A percentile compares a stretch with the other conserved stretches of the same genome.
Evolutionary conservation across 2,888 invertebrate species (phyloP).

Genomic region (Drosophila melanosoma): DNA sequence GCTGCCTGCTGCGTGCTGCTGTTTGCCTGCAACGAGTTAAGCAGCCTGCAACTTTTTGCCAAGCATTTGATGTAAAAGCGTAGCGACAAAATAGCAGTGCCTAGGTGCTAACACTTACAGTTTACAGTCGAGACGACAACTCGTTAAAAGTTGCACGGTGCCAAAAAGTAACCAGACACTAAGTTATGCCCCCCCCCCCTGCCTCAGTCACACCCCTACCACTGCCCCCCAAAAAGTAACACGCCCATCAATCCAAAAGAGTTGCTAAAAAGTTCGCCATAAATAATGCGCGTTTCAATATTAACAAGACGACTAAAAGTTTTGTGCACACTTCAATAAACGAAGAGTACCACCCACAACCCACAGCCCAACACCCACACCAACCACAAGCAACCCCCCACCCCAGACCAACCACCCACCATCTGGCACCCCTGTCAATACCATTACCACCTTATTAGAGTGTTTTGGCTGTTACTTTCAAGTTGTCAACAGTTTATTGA

Average conservation of each 20-base stretch:
- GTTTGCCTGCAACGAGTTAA: conserved; percentile 37
- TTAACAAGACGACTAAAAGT: conserved; percentile 70
- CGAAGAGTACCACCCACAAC: conserved; percentile 59
- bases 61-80: conserved; percentile 48
- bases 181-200: conserved; percentile 1
- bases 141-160: conserved; percentile 69
- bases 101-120: conserved; percentile 59
- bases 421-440: neutral
- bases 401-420: neutral
- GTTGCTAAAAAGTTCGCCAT: conserved; percentile 72
- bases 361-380: neutral
- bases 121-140: conserved; percentile 48
- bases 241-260: conserved; percentile 64
- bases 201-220: too few relatives aligned
- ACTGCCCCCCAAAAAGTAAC: neutral
- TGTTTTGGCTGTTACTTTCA: conserved; percentile 41
- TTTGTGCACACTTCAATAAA: conserved; percentile 63
- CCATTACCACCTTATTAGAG: conserved; percentile 25
- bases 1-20: neutral
- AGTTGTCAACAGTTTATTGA: conserved; percentile 71
- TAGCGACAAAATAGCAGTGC: conserved; percentile 59
- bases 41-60: conserved; percentile 52
- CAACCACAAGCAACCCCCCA: conserved; percentile 10
- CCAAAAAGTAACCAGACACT: conserved; percentile 29
- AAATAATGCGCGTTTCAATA: conserved; percentile 75